Evolutionary conservation across 1,140 invertebrate species (phyloP).

Genomic region (Maniola jurtina): DNA sequence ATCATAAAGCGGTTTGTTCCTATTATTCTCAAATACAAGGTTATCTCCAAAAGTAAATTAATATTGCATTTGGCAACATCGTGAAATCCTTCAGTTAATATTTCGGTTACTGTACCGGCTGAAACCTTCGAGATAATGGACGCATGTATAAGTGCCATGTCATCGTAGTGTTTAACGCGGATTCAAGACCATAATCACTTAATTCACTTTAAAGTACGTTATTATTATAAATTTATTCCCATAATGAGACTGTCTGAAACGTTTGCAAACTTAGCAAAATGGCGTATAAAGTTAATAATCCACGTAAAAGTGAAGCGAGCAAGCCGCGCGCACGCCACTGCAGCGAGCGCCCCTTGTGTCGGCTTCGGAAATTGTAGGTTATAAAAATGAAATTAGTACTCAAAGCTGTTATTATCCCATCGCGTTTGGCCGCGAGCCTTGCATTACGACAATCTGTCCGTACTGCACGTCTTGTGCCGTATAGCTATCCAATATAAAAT

Average conservation of each 20-base stretch:
- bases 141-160: slow-evolving; percentile 62
- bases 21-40: slow-evolving; percentile 43
- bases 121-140: slow-evolving; percentile 55
- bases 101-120: slow-evolving; percentile 23
- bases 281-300: slow-evolving; percentile 77
- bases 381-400: slow-evolving; percentile 80
- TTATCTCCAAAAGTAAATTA: slow-evolving; percentile 33
- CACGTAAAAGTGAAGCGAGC: slow-evolving; percentile 69
- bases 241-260: slow-evolving; percentile 69
- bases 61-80: slow-evolving; percentile 41
- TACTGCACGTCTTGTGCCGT: slow-evolving; percentile 75
- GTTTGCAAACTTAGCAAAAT: slow-evolving; percentile 75
- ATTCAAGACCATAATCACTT: slow-evolving; percentile 71
- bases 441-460: slow-evolving; percentile 78
- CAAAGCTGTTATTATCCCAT: slow-evolving; percentile 80
- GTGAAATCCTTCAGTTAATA: slow-evolving; percentile 41
- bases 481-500: slow-evolving; percentile 78
- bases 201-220: slow-evolving; percentile 65
- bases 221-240: slow-evolving; percentile 71
- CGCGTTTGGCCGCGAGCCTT: slow-evolving; percentile 76
- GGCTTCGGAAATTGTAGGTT: slow-evolving; percentile 78
- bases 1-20: slow-evolving; percentile 25
- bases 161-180: slow-evolving; percentile 66
- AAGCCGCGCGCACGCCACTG: slow-evolving; percentile 71
- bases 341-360: slow-evolving; percentile 77